Evolutionary conservation across 2,113 vertebrate genomes (phyloP), one percentile per base, ranked within the genome.

Genomic region (Nothoprocta perdicaria): DNA sequence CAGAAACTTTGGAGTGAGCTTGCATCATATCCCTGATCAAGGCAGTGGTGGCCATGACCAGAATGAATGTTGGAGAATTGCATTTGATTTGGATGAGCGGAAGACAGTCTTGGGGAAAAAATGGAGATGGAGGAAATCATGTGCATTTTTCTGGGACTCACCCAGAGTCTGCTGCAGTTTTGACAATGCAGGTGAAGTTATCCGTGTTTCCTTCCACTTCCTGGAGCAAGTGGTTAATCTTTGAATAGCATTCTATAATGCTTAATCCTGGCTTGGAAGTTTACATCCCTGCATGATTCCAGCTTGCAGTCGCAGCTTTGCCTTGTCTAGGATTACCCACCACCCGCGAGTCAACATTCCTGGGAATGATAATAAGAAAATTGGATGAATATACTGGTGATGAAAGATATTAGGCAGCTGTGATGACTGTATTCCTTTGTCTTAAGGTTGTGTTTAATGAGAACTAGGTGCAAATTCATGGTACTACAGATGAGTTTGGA

Each of bases 281-380:
- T 72, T 74, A 74, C 68, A 55, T 48, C 68, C 67, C 53, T 3
- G 3, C 66, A 75, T 61, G 71, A 78, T 82, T 76, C 66, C 66
- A 78, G 60, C 46, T 57, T 83, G 58, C 73, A 55, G 79, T 87
- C 65, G 18, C 60, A 83, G 60, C 52, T 41, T 3, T 69, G 63
- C 48, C 79, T 31, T 26, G n/a, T 91, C 60, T 78, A 87, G 84
- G 65, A 91, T 78, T 82, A 91, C 52, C 66, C 9, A 1, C 78
- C 72, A 77, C 78, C 65, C 38, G 18, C 78, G 78, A 69, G 45
- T 14, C 13, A 1, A 27, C 66, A 19, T 61, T 91, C 66, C 79
- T 85, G 52, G 75, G 80, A 84, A 90, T 61, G 27, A 80, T 80
- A 83, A 66, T 82, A 72, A 50, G 65, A 87, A 82, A 72, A 78